Conservation (phyloP, 2,113 vertebrate species). For the Psophia crepitans region DNA sequence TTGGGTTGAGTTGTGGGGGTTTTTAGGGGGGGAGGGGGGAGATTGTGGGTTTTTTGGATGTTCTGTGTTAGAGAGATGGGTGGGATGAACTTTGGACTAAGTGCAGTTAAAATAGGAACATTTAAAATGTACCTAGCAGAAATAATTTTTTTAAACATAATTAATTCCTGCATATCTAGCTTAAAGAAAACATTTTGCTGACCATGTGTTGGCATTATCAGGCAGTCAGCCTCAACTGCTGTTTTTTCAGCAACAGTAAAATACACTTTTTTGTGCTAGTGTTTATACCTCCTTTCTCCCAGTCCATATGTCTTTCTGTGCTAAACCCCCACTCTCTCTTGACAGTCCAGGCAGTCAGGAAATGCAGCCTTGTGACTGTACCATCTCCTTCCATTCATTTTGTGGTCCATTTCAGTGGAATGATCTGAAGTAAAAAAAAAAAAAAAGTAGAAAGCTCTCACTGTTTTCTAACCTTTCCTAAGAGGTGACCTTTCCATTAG, state of each 20-base stretch:
- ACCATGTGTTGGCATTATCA: neutral
- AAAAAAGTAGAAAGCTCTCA: conserved; percentile 10
- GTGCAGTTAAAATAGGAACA: neutral
- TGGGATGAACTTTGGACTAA: neutral
- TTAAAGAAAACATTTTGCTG: neutral
- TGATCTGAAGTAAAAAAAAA: neutral
- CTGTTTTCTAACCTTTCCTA: conserved; percentile 46
- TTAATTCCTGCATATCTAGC: neutral
- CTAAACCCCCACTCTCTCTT: neutral
- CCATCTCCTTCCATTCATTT: neutral
- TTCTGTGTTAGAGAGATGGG: neutral
- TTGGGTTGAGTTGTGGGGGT: no score
- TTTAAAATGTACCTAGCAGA: neutral
- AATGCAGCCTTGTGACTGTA: neutral
- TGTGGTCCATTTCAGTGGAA: neutral
- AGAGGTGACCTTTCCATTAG: conserved; percentile 56
- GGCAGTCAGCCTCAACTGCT: neutral
- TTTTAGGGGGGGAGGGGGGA: no score
- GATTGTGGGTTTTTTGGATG: no score
- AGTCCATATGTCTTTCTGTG: neutral
- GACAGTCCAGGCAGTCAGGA: neutral
- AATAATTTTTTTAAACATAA: neutral
- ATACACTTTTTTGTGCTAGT: neutral
- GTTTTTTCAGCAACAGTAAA: neutral
- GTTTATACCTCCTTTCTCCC: neutral